These are phyloP conservation scores for Drosophila neotestacea DNA, from an alignment of 2,888 invertebrate species.

Conservation along the genomic window DNA sequence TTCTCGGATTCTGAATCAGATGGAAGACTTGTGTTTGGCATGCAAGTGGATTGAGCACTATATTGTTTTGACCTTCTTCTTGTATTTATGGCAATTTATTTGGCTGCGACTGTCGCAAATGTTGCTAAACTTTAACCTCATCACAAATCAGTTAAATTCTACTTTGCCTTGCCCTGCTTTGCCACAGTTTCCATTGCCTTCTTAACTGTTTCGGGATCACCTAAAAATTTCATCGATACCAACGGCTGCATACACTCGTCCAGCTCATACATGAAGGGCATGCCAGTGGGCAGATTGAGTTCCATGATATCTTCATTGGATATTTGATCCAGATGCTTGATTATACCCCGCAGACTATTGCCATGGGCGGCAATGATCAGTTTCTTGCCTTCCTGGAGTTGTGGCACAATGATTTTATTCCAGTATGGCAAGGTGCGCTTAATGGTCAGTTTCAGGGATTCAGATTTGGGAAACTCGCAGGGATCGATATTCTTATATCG, in stretches of 20 bases:
- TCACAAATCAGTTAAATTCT: constrained; percentile 84
- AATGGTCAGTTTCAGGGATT: constrained; percentile 93
- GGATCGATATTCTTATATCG: constrained; percentile 91
- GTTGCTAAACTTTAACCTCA: constrained; percentile 17
- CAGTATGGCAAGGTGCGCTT: constrained; percentile 94
- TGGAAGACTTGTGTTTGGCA: constrained; percentile 47
- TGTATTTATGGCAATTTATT: constrained; percentile 47
- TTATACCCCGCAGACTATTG: constrained; percentile 94
- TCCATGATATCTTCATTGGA: constrained; percentile 91
- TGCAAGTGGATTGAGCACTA: constrained; percentile 57
- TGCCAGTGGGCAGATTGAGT: constrained; percentile 92
- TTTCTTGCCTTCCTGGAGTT: constrained; percentile 91
- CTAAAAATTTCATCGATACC: constrained; percentile 91
- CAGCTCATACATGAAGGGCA: constrained; percentile 92
- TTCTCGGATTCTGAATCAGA: constrained; percentile 32
- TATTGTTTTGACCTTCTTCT: constrained; percentile 64
- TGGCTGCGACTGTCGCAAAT: constrained; percentile 38
- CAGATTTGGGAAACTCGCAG: constrained; percentile 93
- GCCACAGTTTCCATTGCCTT: constrained; percentile 93
- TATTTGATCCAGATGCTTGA: constrained; percentile 93
- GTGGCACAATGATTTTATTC: constrained; percentile 90
- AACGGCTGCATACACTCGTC: constrained; percentile 91
- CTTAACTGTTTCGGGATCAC: constrained; percentile 92
- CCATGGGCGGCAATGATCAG: constrained; percentile 95
- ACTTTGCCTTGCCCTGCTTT: constrained; percentile 90